Evolutionary conservation across 2,113 vertebrate genomes (phyloP).

Genomic region (Rynchops niger): DNA sequence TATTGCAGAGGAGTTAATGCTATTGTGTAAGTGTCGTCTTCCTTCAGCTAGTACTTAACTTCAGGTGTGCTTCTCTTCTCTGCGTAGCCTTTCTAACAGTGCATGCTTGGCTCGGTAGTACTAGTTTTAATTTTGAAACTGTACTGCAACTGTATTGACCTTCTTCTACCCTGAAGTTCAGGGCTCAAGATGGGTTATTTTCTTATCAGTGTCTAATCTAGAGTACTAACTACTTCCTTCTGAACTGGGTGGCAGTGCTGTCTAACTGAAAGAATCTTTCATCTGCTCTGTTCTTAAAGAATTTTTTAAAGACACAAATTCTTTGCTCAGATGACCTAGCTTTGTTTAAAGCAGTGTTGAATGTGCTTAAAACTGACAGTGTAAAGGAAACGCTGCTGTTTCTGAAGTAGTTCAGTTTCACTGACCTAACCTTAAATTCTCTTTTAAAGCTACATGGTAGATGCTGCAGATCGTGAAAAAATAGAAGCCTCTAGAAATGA

Average conservation of each 20-base stretch:
- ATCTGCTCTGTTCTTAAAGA: neutral
- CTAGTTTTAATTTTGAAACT: neutral
- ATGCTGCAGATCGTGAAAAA: conserved; percentile 96
- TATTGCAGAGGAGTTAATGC: conserved; percentile 98
- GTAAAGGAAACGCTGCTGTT: neutral
- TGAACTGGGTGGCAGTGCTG: neutral
- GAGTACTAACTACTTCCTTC: neutral
- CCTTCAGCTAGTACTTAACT: neutral
- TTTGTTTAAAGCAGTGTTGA: neutral
- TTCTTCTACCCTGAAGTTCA: neutral
- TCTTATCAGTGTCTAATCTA: neutral
- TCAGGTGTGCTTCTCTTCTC: neutral
- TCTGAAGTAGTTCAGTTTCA: neutral
- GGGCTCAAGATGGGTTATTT: neutral
- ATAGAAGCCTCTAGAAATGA: conserved; percentile 97
- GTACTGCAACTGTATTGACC: neutral
- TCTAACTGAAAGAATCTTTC: neutral
- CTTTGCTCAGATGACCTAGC: neutral
- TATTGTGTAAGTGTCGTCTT: conserved; percentile 88
- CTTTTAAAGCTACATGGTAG: conserved; percentile 94
- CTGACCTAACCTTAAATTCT: conserved; percentile 36
- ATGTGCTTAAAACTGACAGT: neutral
- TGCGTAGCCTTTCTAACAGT: neutral
- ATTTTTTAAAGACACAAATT: neutral
- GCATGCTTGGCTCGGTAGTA: neutral